Evolutionary conservation across 92 coral and sea anemone genomes (phyloP).

Genomic region (Bergia sp.): DNA sequence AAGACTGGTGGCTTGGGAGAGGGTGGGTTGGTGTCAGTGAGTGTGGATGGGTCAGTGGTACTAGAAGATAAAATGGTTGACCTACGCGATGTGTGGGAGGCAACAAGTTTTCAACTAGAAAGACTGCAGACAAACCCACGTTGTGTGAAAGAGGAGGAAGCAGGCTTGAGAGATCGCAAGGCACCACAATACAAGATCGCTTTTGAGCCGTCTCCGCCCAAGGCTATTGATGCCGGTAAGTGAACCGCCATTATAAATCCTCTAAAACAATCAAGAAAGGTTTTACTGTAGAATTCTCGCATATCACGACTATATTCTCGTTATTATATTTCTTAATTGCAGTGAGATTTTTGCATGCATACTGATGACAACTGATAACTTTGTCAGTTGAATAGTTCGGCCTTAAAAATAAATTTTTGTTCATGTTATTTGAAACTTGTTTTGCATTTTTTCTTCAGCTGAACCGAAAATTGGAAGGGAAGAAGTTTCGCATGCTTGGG

Average conservation of each 20-base stretch:
- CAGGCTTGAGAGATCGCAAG: conserved; percentile 72
- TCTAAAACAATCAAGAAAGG: not conserved
- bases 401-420: no score
- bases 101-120: conserved; percentile 95
- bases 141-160: conserved; percentile 87
- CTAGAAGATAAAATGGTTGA: conserved; percentile 90
- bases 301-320: no score
- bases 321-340: no score
- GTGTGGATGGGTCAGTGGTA: conserved; percentile 72
- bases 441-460: no score
- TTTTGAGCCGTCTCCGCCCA: conserved; percentile 67
- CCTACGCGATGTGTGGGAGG: conserved; percentile 95
- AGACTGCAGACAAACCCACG: conserved; percentile 89
- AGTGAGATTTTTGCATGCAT: no score
- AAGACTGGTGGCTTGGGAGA: conserved; percentile 69
- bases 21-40: conserved; percentile 69
- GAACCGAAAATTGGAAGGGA: no score
- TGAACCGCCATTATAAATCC: not conserved
- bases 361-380: no score
- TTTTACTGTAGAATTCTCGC: no score
- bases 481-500: no score
- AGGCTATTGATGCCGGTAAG: conserved; percentile 22
- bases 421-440: no score
- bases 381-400: no score
- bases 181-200: conserved; percentile 79